Percentiles rank a stretch among this genome's conserved stretches.
phyloP scores from a whole-genome alignment of 2,113 vertebrate species.

The Forbesichthys agassizii region DNA sequence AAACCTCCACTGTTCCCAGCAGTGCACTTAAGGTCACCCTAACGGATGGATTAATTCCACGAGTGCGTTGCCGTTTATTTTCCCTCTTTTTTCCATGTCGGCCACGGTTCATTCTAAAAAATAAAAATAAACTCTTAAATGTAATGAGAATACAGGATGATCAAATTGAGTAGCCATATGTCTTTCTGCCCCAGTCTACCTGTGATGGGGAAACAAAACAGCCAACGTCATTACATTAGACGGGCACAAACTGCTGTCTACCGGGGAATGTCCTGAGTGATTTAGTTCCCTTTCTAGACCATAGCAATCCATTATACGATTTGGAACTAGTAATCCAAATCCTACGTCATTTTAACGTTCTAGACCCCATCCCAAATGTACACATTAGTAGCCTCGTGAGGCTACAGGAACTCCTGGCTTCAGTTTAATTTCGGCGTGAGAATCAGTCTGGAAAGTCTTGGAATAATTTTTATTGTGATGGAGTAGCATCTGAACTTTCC shows the following conservation, averaged over 20 bases:
- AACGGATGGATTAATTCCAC: constrained; percentile 31
- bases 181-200: constrained; percentile 19
- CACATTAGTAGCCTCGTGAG: too few species aligned
- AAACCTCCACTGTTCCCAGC: constrained; percentile 8
- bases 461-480: too few species aligned
- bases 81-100: not conserved
- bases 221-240: constrained; percentile 26
- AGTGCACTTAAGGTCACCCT: constrained; percentile 28
- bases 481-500: too few species aligned
- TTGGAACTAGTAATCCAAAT: too few species aligned
- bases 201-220: not conserved
- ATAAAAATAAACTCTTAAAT: constrained; percentile 18
- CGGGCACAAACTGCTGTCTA: constrained; percentile 22
- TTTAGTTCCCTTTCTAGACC: too few species aligned
- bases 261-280: constrained; percentile 11
- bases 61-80: constrained; percentile 12
- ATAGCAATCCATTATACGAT: too few species aligned
- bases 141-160: constrained; percentile 46
- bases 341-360: too few species aligned
- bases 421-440: too few species aligned
- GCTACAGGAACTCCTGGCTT: too few species aligned
- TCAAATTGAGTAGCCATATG: constrained; percentile 41
- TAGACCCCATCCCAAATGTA: too few species aligned
- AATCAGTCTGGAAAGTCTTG: too few species aligned
- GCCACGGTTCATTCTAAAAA: constrained; percentile 25